Evolutionary conservation across 2,797 vertebrate genomes (phyloP), one percentile per base, ranked within the genome.

Genomic region (Catamblyrhynchus diadema): DNA sequence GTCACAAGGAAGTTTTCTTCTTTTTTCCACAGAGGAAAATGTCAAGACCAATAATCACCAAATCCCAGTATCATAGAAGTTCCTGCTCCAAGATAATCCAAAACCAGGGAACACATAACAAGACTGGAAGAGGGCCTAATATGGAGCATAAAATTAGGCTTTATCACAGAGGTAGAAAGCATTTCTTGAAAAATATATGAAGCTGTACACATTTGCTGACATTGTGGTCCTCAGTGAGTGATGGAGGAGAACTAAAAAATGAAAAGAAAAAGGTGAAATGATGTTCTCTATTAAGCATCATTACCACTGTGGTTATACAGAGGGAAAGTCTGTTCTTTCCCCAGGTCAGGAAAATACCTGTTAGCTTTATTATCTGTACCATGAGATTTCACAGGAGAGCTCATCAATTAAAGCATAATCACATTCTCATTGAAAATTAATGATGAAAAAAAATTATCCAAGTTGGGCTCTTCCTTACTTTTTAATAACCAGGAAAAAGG

Each of bases 21-120:
- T 48, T 95, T 95, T 93, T 87, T 75, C 79, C 57, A 53, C 3
- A 41, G 33, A 95, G 75, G 90, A 93, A 94, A 95, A 96, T 78
- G 82, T 95, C 93, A 95, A 95, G 91, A 95, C 77, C 80, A 93
- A 94, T 73, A 95, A 96, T 94, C 65, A 64, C 65, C 91, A 96
- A 93, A 94, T 91, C 78, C 66, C 74, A 90, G 67, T 15, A 0
- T 56, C 51, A 30, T 7, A 81, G 72, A 87, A 88, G 48, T 80
- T 83, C 65, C 72, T 89, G 77, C 90, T 84, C 60, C 65, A 67
- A 96, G 86, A 86, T 84, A 94, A 96, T 53, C 85, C 74, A 74
- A 39, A 86, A n/a, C 69, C 70, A 86, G 44, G 60, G 78, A 90
- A 86, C 44, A 96, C 92, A 87, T 61, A 92, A 81, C 41, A 59